phyloP scores from a whole-genome alignment of 2,797 vertebrate species.

The Sternotherus odoratus region DNA sequence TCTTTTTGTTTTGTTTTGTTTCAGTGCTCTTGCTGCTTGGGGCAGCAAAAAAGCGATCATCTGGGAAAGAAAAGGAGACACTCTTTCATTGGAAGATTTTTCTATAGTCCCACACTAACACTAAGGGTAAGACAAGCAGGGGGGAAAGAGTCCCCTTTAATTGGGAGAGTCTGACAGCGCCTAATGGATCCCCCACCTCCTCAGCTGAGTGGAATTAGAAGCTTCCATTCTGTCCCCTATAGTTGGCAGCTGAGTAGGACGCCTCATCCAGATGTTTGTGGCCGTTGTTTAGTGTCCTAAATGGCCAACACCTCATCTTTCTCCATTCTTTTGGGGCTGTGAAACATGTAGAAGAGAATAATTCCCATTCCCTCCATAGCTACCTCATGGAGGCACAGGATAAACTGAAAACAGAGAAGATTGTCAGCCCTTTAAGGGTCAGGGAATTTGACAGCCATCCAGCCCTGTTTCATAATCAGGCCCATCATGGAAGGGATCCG shows the following conservation, averaged over 20 bases:
- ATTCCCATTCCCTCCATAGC: accelerated
- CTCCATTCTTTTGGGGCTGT: background rate
- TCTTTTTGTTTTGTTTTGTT: no score
- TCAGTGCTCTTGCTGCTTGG: no score
- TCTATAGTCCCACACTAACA: background rate
- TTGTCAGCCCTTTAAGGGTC: background rate
- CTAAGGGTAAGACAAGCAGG: background rate
- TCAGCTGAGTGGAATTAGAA: background rate
- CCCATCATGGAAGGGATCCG: background rate
- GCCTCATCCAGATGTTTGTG: background rate
- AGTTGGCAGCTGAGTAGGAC: accelerated
- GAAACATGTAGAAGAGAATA: background rate
- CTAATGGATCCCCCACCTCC: background rate
- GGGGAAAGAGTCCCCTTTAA: background rate
- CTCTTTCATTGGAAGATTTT: background rate
- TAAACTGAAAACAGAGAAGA: background rate
- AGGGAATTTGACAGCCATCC: background rate
- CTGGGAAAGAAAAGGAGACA: no score
- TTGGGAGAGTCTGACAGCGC: background rate
- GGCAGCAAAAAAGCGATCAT: no score
- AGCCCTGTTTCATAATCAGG: background rate
- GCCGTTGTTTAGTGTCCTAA: background rate
- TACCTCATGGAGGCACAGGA: background rate
- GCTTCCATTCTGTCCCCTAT: background rate
- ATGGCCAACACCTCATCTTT: background rate